Evolutionary conservation across 2,888 invertebrate genomes (phyloP), one percentile per base, ranked within the genome.

Genomic region (Dermolepida albohirtum): DNA sequence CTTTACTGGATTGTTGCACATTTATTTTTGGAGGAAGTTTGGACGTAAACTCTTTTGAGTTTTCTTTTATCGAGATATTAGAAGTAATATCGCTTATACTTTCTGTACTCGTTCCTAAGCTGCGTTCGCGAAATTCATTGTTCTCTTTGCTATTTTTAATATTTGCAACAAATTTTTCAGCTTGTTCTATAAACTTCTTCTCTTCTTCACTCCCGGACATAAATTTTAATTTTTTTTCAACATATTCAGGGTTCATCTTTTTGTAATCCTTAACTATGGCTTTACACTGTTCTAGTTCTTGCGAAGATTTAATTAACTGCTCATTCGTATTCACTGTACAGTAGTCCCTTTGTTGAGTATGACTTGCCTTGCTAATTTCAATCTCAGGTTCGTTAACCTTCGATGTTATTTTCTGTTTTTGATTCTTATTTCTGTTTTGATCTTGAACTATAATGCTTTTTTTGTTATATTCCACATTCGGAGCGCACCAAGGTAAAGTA

Each of bases 401-500:
- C 57, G 22, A 52, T 44, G 34, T n/a, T 64, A 39, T 64, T 12
- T 6, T n/a, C 11, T 10, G 54, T 1, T n/a, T 34, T 10, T 54
- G 55, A 29, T 16, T 47, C 47, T 16, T 50, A 22, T 47, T 49
- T 12, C 47, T 27, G 11, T 22, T 17, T 17, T 11, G 8, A 8
- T 52, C 27, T 34, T 54, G 57, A 10, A 34, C 17, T 0, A 59
- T 16, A 12, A 59, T 41, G 6, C 57, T 34, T 41, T 54, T 67
- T 47, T 57, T 68, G 8, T 16, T 16, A 22, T 22, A 16, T 51
- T 70, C 64, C 14, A 44, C 47, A 34, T 57, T 51, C 0, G 57
- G 62, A n/a, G 44, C 43, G 1, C 63, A 65, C 64, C 64, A 71
- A 4, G 22, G 44, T 8, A 64, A 16, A 14, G 39, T 69, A 8